A percentile compares a stretch with the other conserved stretches of the same genome.
Evolutionary conservation across 2,888 invertebrate genomes (phyloP).

Genomic region (Cyclophora albipunctata): DNA sequence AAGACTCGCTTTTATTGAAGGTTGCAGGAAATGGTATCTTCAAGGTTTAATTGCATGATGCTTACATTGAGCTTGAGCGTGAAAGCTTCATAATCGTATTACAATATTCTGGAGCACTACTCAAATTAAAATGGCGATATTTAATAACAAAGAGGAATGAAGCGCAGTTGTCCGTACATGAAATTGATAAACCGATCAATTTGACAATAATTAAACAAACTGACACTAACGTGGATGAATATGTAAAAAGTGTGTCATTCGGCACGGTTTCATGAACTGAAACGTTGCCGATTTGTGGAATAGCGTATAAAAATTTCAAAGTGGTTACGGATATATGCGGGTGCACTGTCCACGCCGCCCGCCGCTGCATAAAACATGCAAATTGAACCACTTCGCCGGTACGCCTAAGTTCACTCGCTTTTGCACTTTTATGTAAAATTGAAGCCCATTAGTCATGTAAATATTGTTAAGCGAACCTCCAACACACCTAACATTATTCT

Average conservation of each 20-base stretch:
- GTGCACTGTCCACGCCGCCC: conserved; percentile 57
- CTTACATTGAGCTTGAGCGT: too few relatives aligned
- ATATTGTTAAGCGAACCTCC: conserved; percentile 60
- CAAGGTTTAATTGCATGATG: too few relatives aligned
- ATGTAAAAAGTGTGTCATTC: conserved; percentile 30
- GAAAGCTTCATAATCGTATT: too few relatives aligned
- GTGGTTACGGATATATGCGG: conserved; percentile 38
- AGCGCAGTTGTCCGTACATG: too few relatives aligned
- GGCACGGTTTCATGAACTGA: conserved; percentile 54
- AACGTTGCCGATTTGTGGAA: conserved; percentile 64
- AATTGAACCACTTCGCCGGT: conserved; percentile 67
- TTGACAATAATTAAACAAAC: too few relatives aligned
- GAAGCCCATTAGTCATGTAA: conserved; percentile 65
- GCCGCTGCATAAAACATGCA: conserved; percentile 70
- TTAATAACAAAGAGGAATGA: too few relatives aligned
- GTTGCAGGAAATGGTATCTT: too few relatives aligned
- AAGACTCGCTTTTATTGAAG: too few relatives aligned
- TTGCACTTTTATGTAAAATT: conserved; percentile 70
- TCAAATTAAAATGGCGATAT: too few relatives aligned
- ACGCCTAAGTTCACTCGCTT: conserved; percentile 64
- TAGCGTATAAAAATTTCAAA: conserved; percentile 68
- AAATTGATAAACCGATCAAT: too few relatives aligned
- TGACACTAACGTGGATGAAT: too few relatives aligned
- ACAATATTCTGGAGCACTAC: too few relatives aligned
- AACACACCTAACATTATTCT: conserved; percentile 31